Evolutionary conservation across 2,113 vertebrate species (phyloP).

Genomic region (Bos javanicus): DNA sequence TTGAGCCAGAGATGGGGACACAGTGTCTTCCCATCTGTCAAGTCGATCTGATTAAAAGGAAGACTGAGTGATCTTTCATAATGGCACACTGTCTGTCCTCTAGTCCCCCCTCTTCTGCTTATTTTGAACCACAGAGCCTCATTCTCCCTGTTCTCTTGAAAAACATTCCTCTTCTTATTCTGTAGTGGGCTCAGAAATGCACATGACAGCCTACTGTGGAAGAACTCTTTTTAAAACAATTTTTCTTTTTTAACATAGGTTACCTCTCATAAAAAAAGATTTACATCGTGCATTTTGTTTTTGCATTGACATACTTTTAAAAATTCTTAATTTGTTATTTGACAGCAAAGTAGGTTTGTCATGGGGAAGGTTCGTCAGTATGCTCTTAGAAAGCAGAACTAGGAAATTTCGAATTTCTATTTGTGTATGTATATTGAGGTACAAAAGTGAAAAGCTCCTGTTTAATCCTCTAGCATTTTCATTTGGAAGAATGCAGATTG

Average conservation of each 20-base stretch:
- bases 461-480: neutral
- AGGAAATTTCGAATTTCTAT: neutral
- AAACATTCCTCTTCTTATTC: neutral
- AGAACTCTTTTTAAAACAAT: neutral
- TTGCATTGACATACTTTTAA: neutral
- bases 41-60: neutral
- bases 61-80: neutral
- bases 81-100: neutral
- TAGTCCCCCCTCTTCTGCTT: neutral
- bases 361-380: neutral
- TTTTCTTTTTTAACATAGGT: neutral
- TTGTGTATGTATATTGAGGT: neutral
- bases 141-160: neutral
- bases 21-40: neutral
- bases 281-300: constrained; percentile 18
- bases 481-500: neutral
- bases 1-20: neutral
- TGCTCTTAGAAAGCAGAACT: neutral
- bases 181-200: neutral
- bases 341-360: constrained; percentile 13
- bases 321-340: constrained; percentile 33
- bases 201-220: neutral
- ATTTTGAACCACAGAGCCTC: neutral
- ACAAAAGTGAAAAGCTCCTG: neutral
- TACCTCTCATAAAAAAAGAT: neutral